Evolutionary conservation across 2,113 vertebrate species (phyloP).

Genomic region (Hemichromis elongatus): DNA sequence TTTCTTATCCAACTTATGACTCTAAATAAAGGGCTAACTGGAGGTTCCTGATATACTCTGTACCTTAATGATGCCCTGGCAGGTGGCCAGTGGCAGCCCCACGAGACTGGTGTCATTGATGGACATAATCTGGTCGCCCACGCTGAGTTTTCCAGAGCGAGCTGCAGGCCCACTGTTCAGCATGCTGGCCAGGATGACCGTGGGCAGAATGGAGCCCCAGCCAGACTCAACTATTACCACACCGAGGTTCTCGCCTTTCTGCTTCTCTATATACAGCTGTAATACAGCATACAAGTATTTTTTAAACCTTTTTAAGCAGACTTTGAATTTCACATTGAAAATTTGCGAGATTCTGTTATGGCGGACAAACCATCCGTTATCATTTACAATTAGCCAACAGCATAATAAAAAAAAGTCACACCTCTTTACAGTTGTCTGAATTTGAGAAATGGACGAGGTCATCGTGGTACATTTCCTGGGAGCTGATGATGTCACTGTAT

Average conservation of each 20-base stretch:
- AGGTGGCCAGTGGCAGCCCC: conserved; percentile 92
- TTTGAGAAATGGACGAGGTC: conserved; percentile 99
- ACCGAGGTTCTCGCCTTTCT: conserved; percentile 93
- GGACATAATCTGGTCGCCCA: conserved; percentile 98
- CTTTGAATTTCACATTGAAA: neutral
- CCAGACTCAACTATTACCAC: conserved; percentile 98
- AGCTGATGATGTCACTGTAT: conserved; percentile 97
- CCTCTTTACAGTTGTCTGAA: conserved; percentile 99
- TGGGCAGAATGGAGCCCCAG: conserved; percentile 98
- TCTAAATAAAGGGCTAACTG: neutral
- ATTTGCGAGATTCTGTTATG: neutral
- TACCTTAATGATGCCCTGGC: conserved; percentile 98
- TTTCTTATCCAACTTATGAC: accelerated
- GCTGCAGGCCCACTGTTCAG: conserved; percentile 93
- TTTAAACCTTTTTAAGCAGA: neutral
- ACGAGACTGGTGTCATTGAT: conserved; percentile 97
- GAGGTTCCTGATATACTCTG: neutral
- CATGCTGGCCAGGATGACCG: conserved; percentile 96
- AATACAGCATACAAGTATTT: neutral
- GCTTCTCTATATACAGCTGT: conserved; percentile 91
- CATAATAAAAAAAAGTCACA: conserved; percentile 39
- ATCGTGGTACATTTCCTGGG: conserved; percentile 99
- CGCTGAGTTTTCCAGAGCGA: conserved; percentile 93
- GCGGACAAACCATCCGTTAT: neutral
- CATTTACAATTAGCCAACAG: neutral